Evolutionary conservation across 2,888 invertebrate species (phyloP).

Genomic region (Hyalella azteca): DNA sequence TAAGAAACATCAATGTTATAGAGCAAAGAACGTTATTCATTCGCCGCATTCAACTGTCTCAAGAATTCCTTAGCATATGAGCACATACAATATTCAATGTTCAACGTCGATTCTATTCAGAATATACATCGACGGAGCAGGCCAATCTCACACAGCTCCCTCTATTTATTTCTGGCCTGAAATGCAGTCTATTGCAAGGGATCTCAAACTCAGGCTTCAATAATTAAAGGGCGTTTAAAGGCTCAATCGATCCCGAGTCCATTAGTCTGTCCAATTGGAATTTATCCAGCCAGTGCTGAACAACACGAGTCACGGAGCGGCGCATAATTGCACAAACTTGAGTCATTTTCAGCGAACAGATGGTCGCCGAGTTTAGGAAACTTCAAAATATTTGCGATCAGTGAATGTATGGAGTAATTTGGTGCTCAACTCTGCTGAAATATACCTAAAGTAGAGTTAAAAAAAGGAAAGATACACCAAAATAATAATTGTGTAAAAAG

Average conservation of each 20-base stretch:
- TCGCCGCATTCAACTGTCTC: no score
- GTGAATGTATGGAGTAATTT: constrained; percentile 28
- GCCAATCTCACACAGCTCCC: no score
- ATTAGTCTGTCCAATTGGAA: constrained; percentile 23
- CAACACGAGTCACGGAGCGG: constrained; percentile 18
- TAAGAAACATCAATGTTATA: no score
- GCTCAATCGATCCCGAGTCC: background rate
- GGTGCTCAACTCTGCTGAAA: background rate
- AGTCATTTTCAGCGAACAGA: constrained; percentile 12
- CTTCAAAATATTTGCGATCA: constrained; percentile 2
- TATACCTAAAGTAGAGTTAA: no score
- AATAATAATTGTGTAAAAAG: no score
- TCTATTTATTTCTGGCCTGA: background rate
- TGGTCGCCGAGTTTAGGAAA: background rate
- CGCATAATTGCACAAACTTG: constrained; percentile 33
- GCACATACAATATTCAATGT: no score
- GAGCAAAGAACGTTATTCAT: no score
- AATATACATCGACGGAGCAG: no score
- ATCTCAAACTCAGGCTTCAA: background rate
- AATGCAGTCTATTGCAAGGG: constrained; percentile 1
- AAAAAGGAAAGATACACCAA: no score
- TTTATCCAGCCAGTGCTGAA: background rate
- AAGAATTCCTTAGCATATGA: no score
- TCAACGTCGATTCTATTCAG: no score
- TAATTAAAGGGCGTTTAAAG: constrained; percentile 23